Evolutionary conservation across 2,113 vertebrate species (phyloP), one percentile per base, ranked within the genome.

Genomic region (Gallinago jamesoni): DNA sequence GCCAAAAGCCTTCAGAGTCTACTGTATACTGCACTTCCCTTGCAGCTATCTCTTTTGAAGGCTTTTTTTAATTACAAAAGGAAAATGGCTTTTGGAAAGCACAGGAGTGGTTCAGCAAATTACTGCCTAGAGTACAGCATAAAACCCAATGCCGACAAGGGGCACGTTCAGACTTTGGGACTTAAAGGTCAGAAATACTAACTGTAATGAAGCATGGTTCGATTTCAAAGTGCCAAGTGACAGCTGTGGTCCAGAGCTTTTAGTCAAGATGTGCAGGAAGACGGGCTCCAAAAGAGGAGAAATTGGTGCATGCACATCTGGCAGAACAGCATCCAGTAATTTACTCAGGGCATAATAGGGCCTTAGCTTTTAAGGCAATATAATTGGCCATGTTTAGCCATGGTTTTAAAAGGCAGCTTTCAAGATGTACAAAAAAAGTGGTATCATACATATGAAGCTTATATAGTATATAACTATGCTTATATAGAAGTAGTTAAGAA

Each of bases 71-170:
- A 97, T 96, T 94, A 84, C 60, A 87, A 85, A 86, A 87, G 60
- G 74, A 79, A 81, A 82, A 94, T 28, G 64, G 47, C 41, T 67
- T 87, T 94, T 41, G 27, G 89, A 96, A 96, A 76, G 68, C 80
- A 81, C 75, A 43, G 28, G 82, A 87, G 84, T 57, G 80, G 91
- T 96, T 96, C 93, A 96, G 95, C 89, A 94, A 95, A 97, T 96
- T 88, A 88, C 77, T 57, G 52, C 95, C 94, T 94, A 6, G 6
- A 91, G 91, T 89, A 86, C 41, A 69, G 7, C 81, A 33, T 18
- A 90, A 95, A 91, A 48, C 84, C 73, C 52, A 35, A 35, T 7
- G 31, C 79, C 7, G 2, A 67, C 60, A 30, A 81, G 75, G 60
- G 70, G 41, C 47, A 66, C 7, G 0, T 72, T 96, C 53, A 57